phyloP scores from a whole-genome alignment of 2,888 invertebrate genomes.

The Slavum lentiscoides region DNA sequence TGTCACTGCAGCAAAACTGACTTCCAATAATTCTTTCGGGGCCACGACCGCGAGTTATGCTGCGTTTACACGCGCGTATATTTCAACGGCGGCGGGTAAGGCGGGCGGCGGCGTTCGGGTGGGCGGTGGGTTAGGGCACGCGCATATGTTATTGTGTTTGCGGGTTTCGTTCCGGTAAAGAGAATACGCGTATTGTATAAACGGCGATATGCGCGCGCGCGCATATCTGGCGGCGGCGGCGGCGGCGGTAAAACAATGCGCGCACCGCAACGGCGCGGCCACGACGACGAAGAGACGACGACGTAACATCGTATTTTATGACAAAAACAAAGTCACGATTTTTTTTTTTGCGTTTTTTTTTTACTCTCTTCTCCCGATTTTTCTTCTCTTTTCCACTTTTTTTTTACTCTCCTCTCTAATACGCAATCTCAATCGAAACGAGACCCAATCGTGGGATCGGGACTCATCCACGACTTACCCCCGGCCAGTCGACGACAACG shows the following conservation, averaged over 20 bases:
- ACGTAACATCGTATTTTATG: slow-evolving; percentile 41
- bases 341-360: neutral
- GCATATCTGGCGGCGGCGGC: no score
- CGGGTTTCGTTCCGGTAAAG: neutral
- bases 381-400: neutral
- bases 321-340: slow-evolving; percentile 51
- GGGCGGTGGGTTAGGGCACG: no score
- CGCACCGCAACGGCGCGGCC: neutral
- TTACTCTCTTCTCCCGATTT: slow-evolving; percentile 38
- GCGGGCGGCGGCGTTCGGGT: no score
- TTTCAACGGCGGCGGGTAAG: no score
- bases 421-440: slow-evolving; percentile 46
- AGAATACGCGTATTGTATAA: no score
- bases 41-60: slow-evolving; percentile 40
- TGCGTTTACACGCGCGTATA: neutral
- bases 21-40: slow-evolving; percentile 25
- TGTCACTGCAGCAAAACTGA: no score
- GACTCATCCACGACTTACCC: slow-evolving; percentile 46
- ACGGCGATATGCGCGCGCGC: no score
- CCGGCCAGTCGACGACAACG: neutral
- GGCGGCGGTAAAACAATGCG: neutral
- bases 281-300: neutral
- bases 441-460: slow-evolving; percentile 37
- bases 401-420: no score
- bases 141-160: neutral